Evolutionary conservation across 2,113 vertebrate species (phyloP), one percentile per base, ranked within the genome.

Genomic region (Cygnus buccinator): DNA sequence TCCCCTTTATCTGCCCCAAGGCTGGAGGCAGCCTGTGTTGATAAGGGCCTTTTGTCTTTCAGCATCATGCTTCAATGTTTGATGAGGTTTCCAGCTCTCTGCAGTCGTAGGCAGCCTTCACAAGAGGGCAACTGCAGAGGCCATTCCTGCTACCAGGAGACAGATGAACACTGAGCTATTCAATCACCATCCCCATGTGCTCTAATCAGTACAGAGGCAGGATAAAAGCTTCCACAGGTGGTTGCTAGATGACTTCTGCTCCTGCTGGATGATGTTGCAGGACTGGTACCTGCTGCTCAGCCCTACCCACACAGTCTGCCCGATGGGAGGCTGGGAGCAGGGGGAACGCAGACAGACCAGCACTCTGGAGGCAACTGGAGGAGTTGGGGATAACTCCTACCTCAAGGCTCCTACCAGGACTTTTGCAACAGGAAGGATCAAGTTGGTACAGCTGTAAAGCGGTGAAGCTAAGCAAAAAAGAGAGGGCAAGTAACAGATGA

Each of bases 51-150:
- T 89, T 82, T 65, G 54, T 13, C 44, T 87, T 76, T 75, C 63
- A 29, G 18, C 44, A 41, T 33, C 67, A 17, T 76, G 62, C 79
- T 68, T 66, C 21, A 26, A 19, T 1, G 0, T 28, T 57, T 13
- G 44, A 59, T 6, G 15, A 63, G 13, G 25, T 29, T 78, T 59
- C 52, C 94, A 74, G 83, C 14, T 7, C 41, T 2, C 8, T 16
- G 7, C 4, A 1, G 37, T 11, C 2, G 29, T 16, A 52, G 20
- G 33, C 44, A 78, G 48, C 44, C 62, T 41, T 43, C 2, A 0
- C 43, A 63, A 91, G 18, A 29, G 19, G 29, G 35, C 19, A 29
- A 16, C 11, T 43, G 28, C 2, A 3, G 20, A 80, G 35, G 35
- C 25, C 5, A 0, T 20, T 75, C 65, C 31, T 65, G 6, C 23